phyloP scores from a whole-genome alignment of 1,140 invertebrate species.

The Pogonomyrmex barbatus region DNA sequence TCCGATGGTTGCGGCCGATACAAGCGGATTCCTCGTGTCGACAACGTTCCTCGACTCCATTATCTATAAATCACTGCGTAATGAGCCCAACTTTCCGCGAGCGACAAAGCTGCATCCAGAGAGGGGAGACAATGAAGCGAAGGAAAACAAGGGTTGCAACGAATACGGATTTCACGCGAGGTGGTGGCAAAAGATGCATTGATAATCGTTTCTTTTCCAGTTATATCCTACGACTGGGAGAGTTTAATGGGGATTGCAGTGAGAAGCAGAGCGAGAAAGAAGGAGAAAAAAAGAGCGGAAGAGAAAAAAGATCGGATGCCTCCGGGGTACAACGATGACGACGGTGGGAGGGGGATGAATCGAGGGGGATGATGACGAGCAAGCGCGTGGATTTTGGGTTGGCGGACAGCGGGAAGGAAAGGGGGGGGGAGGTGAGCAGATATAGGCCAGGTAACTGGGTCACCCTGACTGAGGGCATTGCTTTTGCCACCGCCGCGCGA shows the following conservation, averaged over 20 bases:
- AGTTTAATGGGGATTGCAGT: slow-evolving; percentile 41
- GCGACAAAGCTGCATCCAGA: slow-evolving; percentile 19
- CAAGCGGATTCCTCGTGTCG: slow-evolving; percentile 37
- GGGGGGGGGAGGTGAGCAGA: slow-evolving; percentile 44
- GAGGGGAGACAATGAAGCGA: background rate
- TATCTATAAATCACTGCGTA: slow-evolving; percentile 50
- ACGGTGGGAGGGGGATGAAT: background rate
- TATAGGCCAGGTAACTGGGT: slow-evolving; percentile 80
- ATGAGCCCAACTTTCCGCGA: slow-evolving; percentile 46
- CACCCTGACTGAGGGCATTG: slow-evolving; percentile 79
- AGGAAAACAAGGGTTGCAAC: slow-evolving; percentile 37
- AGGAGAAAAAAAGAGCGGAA: background rate
- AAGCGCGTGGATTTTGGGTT: slow-evolving; percentile 66
- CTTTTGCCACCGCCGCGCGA: slow-evolving; percentile 75
- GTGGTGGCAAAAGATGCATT: slow-evolving; percentile 29
- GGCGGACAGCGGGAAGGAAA: slow-evolving; percentile 15
- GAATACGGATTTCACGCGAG: background rate
- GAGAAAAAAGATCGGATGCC: slow-evolving; percentile 3
- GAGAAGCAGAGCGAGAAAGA: background rate
- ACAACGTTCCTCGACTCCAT: background rate
- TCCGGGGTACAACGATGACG: slow-evolving; percentile 1
- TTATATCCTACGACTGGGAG: slow-evolving; percentile 52
- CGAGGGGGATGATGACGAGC: slow-evolving; percentile 13
- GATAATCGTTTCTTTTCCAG: slow-evolving; percentile 65
- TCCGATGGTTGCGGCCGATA: slow-evolving; percentile 7